phyloP scores from a whole-genome alignment of 2,888 invertebrate genomes.

The Zhuqinia jingwanae region DNA sequence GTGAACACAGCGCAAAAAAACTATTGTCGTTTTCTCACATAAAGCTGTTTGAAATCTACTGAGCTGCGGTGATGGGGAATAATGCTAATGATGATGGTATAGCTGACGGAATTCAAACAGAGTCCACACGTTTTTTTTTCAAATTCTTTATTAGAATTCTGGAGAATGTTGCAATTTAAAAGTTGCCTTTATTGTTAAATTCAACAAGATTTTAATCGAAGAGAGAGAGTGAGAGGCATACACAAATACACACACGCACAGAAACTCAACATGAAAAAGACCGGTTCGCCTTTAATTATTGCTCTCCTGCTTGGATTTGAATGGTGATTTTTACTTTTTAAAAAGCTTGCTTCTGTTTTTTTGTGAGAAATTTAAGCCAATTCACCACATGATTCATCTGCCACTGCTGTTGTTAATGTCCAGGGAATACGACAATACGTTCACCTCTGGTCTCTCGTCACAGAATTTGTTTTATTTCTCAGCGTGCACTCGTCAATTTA shows the following conservation, averaged over 20 bases:
- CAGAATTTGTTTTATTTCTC: slow-evolving; percentile 19
- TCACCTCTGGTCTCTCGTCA: not conserved
- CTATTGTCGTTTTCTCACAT: not conserved
- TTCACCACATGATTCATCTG: not conserved
- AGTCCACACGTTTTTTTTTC: not conserved
- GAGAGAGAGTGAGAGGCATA: not conserved
- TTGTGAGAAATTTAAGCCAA: slow-evolving; percentile 33
- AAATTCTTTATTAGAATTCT: not conserved
- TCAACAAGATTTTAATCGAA: slow-evolving; percentile 16
- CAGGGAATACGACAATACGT: not conserved
- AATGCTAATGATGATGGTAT: not conserved
- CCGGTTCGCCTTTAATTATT: slow-evolving; percentile 27
- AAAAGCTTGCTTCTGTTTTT: not conserved
- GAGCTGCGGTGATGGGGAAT: too few relatives aligned
- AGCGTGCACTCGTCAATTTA: slow-evolving; percentile 34
- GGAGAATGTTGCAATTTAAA: slow-evolving; percentile 9
- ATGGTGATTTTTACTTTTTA: not conserved
- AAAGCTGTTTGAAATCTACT: too few relatives aligned
- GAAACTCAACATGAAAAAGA: slow-evolving; percentile 34
- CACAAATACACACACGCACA: too few relatives aligned
- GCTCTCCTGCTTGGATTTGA: not conserved
- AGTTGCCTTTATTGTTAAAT: too few relatives aligned
- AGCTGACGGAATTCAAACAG: not conserved
- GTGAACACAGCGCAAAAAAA: not conserved
- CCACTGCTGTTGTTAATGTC: not conserved